Evolutionary conservation across 2,797 vertebrate genomes (phyloP), one percentile per base, ranked within the genome.

Genomic region (Tiaroga cobitis): DNA sequence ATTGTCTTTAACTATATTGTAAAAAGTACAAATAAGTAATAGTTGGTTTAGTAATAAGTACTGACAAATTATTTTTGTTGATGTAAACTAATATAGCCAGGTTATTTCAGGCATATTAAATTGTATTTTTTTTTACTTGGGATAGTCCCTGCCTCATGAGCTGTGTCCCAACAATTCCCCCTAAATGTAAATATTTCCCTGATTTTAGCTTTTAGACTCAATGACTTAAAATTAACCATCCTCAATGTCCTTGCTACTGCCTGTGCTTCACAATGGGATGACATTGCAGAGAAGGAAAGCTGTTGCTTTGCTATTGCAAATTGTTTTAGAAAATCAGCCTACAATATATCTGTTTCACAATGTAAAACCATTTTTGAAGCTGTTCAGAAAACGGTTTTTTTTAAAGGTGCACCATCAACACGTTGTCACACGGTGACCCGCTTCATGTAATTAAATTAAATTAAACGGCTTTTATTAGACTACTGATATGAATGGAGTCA

Each of bases 221-320:
- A 5, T 79, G 15, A 63, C 11, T 34, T 80, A 49, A 68, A 29
- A 24, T 16, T 0, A 46, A 34, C 29, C 8, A 80, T 67, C 78
- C 63, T 49, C 41, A 15, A 16, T 68, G 78, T 51, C 78, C 29
- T 80, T 68, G 78, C 51, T 24, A 43, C 24, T 43, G 61, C 61
- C 39, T 49, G 26, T 67, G 10, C 61, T 49, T 65, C 10, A 63
- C 41, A 67, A 80, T 46, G 32, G 15, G 41, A 29, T 21, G 59
- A 63, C 39, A 65, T 63, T 68, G 41, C 63, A 49, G 19, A n/a
- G 11, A 18, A 80, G 43, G 63, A 65, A 65, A 24, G 73, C 19
- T 54, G 29, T 75, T 75, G 72, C 18, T 74, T 74, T 74, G 26
- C 26, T 18, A n/a, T 56, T 39, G 34, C 13, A 39, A 77, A 8